Evolutionary conservation across 2,888 invertebrate species (phyloP).

Genomic region (Chelonus formosanus): DNA sequence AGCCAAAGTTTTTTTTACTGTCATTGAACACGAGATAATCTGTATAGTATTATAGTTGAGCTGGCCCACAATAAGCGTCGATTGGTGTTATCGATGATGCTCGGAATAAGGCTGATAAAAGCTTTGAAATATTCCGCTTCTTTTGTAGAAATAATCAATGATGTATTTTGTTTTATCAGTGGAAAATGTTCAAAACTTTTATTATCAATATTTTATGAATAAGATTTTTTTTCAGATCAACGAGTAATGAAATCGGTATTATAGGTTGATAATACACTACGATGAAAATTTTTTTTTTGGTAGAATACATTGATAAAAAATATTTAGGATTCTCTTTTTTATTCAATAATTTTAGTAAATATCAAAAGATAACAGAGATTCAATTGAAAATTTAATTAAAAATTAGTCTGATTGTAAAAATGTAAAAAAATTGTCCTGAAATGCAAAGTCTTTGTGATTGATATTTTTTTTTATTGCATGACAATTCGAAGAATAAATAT

Average conservation of each 20-base stretch:
- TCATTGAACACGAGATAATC: background rate
- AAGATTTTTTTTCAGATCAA: background rate
- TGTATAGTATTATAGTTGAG: background rate
- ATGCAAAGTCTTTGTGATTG: no score
- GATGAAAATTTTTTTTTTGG: background rate
- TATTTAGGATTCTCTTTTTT: background rate
- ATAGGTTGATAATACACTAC: background rate
- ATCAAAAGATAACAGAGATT: no score
- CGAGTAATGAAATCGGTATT: background rate
- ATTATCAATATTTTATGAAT: background rate
- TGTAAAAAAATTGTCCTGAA: no score
- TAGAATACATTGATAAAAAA: background rate
- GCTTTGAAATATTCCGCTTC: background rate
- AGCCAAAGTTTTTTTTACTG: constrained; percentile 8
- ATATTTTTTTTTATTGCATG: background rate
- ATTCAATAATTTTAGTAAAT: background rate
- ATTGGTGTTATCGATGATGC: background rate
- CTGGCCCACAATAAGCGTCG: background rate
- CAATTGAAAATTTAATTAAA: no score
- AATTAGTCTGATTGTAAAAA: no score
- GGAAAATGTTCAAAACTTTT: background rate
- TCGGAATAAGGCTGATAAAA: constrained; percentile 1
- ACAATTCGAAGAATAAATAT: constrained; percentile 16
- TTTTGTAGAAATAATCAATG: background rate
- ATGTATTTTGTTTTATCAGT: background rate